phyloP scores from a whole-genome alignment of 2,113 vertebrate species.

The Sinocyclocheilus anshuiensis region DNA sequence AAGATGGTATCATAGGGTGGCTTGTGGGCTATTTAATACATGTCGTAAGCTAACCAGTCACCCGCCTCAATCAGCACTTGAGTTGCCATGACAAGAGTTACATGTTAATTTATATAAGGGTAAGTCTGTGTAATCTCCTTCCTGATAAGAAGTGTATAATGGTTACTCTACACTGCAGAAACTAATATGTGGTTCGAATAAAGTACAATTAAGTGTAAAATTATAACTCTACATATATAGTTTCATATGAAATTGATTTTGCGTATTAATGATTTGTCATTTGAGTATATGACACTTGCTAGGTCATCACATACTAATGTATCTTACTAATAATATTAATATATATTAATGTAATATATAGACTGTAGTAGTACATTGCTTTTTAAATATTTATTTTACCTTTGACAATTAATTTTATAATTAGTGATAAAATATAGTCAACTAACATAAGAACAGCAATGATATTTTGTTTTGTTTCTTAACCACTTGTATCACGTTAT shows the following conservation, averaged over 20 bases:
- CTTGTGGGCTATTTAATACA: slow-evolving; percentile 54
- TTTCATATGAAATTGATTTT: neutral
- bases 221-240: neutral
- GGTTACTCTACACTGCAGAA: neutral
- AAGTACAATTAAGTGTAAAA: neutral
- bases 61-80: slow-evolving; percentile 5
- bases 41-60: slow-evolving; percentile 44
- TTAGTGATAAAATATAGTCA: neutral
- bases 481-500: neutral
- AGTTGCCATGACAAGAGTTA: slow-evolving; percentile 43
- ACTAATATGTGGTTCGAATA: neutral
- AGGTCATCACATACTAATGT: neutral
- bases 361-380: too few species aligned
- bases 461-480: neutral
- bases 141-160: neutral
- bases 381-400: neutral
- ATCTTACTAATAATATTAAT: neutral
- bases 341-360: neutral
- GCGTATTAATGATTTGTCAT: neutral
- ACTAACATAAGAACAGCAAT: neutral
- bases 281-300: neutral
- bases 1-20: slow-evolving; percentile 67
- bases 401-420: neutral
- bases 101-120: slow-evolving; percentile 44
- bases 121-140: neutral